Evolutionary conservation across 2,797 vertebrate species (phyloP).

Genomic region (Coreius guichenoti): DNA sequence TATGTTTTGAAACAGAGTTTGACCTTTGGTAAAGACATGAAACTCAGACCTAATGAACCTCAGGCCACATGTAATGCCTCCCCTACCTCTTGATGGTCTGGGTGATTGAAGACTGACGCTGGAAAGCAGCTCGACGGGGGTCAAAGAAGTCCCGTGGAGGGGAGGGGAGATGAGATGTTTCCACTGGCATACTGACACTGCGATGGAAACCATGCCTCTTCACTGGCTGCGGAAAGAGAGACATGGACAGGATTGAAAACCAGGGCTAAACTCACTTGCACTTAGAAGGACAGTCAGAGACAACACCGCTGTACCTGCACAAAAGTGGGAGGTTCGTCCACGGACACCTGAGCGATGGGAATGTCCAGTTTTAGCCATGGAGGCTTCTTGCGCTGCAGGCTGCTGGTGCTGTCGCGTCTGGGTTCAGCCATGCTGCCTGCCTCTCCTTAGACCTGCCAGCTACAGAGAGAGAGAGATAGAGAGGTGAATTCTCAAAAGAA

Average conservation of each 20-base stretch:
- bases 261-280: background rate
- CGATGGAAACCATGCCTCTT: constrained; percentile 90
- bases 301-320: constrained; percentile 80
- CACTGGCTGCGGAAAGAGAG: constrained; percentile 74
- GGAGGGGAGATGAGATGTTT: constrained; percentile 84
- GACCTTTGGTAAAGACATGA: background rate
- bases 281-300: background rate
- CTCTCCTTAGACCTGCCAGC: constrained; percentile 78
- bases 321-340: constrained; percentile 85
- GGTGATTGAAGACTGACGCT: constrained; percentile 95
- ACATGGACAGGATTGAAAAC: background rate
- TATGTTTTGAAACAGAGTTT: constrained; percentile 13
- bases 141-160: constrained; percentile 82
- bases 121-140: constrained; percentile 81
- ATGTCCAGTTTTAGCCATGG: constrained; percentile 97
- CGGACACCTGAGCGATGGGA: constrained; percentile 77
- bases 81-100: constrained; percentile 96
- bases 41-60: background rate
- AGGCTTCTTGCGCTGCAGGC: constrained; percentile 97
- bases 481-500: background rate
- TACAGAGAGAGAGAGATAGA: constrained; percentile 39
- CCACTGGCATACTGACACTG: constrained; percentile 94
- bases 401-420: constrained; percentile 91
- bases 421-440: constrained; percentile 87
- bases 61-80: constrained; percentile 1